Conservation (phyloP, 2,113 vertebrate genomes). For the Maccullochella peelii region DNA sequence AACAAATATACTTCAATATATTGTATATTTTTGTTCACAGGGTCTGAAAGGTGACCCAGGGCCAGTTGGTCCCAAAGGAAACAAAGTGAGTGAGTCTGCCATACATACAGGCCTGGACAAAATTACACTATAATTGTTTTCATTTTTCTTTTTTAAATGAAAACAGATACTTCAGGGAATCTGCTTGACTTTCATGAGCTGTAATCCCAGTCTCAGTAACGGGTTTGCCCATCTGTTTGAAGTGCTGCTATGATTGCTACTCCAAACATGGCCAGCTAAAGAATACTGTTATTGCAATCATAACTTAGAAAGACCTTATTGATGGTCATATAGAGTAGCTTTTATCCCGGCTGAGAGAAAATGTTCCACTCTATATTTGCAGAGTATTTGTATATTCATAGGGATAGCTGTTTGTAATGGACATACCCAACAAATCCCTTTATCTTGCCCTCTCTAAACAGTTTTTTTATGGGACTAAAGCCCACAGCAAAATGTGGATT, state of each 20-base stretch:
- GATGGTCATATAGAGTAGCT: conserved; percentile 52
- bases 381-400: conserved; percentile 69
- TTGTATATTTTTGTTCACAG: conserved; percentile 78
- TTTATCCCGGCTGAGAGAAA: conserved; percentile 49
- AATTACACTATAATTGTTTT: conserved; percentile 25
- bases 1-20: conserved; percentile 23
- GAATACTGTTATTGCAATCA: conserved; percentile 51
- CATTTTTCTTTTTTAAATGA: neutral
- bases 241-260: conserved; percentile 65
- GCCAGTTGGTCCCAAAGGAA: conserved; percentile 87
- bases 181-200: conserved; percentile 57
- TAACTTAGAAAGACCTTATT: conserved; percentile 44
- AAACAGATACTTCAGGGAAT: conserved; percentile 26
- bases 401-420: conserved; percentile 50
- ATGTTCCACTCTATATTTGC: conserved; percentile 43
- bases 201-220: conserved; percentile 46
- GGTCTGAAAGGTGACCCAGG: conserved; percentile 89
- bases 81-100: conserved; percentile 86
- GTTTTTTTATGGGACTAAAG: conserved; percentile 33
- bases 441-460: conserved; percentile 43
- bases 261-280: conserved; percentile 48
- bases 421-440: conserved; percentile 51
- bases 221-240: conserved; percentile 56
- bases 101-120: conserved; percentile 12
- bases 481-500: conserved; percentile 21